Percentiles rank a stretch among this genome's conserved stretches.
Conservation (phyloP, 2,888 invertebrate species). For the Lysandra coridon region DNA sequence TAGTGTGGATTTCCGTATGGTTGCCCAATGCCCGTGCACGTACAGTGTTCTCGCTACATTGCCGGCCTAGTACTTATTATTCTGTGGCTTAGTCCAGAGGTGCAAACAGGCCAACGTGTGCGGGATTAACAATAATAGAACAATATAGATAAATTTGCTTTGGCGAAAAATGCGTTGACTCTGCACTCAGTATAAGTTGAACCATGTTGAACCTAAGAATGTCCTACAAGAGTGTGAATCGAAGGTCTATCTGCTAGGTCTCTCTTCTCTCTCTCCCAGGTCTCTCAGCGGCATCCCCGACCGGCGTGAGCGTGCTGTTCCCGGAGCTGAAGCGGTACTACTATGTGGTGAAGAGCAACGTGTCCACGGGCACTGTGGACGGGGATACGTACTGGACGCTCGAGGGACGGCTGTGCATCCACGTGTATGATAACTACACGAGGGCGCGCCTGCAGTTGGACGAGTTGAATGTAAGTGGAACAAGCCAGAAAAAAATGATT, state of each 20-base stretch:
- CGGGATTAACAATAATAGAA: no score
- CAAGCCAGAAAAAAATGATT: neutral
- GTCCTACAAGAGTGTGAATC: no score
- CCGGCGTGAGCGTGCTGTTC: constrained; percentile 57
- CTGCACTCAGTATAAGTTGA: no score
- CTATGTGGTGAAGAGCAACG: constrained; percentile 59
- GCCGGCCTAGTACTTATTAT: no score
- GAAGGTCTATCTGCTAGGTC: neutral
- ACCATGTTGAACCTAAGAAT: no score
- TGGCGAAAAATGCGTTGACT: no score
- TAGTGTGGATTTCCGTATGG: no score
- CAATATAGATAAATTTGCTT: no score
- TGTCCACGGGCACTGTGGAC: constrained; percentile 57
- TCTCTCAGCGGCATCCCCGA: constrained; percentile 42
- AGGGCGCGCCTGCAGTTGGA: constrained; percentile 56
- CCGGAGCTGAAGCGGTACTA: constrained; percentile 58
- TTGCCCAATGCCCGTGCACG: no score
- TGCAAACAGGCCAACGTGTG: no score
- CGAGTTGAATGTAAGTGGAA: constrained; percentile 54
- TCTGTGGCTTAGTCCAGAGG: no score
- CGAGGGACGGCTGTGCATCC: constrained; percentile 54
- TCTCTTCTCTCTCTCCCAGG: constrained; percentile 45
- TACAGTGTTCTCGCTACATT: no score
- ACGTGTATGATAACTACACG: constrained; percentile 59
- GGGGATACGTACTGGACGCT: constrained; percentile 61